Base-by-base conservation (phyloP, 2,797 vertebrate genomes). In the Chelmon rostratus region DNA sequence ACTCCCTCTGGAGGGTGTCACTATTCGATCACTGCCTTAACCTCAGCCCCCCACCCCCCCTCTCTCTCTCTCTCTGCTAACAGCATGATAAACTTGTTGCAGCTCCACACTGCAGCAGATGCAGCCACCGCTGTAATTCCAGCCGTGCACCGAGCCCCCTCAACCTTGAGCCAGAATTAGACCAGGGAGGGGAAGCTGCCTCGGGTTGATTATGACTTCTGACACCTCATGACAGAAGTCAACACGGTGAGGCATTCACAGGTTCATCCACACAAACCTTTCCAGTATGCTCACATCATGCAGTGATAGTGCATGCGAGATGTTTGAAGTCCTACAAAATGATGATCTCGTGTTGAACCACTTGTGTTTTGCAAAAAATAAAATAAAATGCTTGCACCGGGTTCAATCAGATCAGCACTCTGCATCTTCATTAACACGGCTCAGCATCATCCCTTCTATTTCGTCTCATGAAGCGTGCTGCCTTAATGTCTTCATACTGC, bases 21-120 rank as follows among this genome's bases (percentile, higher is more conserved):
- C 69, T 59, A 50, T 83, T 57, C 78, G 61, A 75, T 73, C 68
- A 46, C 50, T 42, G 52, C n/a, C 53, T 52, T 46, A 69, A 65
- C 58, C 56, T 70, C 57, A 64, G 23, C 25, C 46, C 28, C 23
- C 47, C 49, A 46, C 73, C 49, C 67, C 31, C 64, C 37, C 68
- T 42, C 59, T 5, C 68, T 49, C 69, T 37, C 56, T 50, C 49
- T 23, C 66, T 58, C 40, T 63, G 61, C 53, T 57, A 25, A 35
- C 40, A 67, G 79, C 49, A 72, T 64, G 69, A 85, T 84, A 75
- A 89, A 91, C 82, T 81, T 92, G 87, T 88, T 90, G 89, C 79
- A 87, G 89, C 81, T 85, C 71, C 73, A 71, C 87, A 89, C 85
- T 92, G 91, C 90, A 91, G 88, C 88, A 90, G 86, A 87, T 87